Evolutionary conservation across 2,888 invertebrate species (phyloP), one percentile per base, ranked within the genome.

Genomic region (Andrena praecox): DNA sequence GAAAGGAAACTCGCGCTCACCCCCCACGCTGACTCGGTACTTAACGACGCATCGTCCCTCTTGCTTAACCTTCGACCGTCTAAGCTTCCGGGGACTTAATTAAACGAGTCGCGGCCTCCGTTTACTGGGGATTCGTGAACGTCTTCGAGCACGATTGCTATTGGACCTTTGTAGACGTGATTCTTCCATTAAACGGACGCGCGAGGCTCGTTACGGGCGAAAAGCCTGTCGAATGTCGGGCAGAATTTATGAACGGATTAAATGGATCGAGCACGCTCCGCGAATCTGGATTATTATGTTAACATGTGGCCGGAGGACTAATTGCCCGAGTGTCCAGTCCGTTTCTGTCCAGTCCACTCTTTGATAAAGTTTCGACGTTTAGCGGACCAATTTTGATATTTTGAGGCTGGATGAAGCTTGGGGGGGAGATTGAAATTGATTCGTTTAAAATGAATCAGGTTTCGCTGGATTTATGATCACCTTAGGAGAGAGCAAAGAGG

Each of bases 1-100:
- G 88, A 87, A 87, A 88, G 88, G 78, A 80, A 79, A 74, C 82
- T 78, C 69, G 71, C 74, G 48, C 70, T 77, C 67, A 27, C 71
- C 56, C 75, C 80, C 27, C 42, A 16, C 42, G 7, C 20, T 75
- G 76, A 68, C 76, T 81, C 64, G 29, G 70, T 63, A 78, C 68
- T 74, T 88, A 86, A 88, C 75, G 78, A 84, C 68, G 76, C 77
- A 50, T 82, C 88, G 84, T 86, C 33, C 67, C 80, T 77, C 80
- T 84, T 77, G 80, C 76, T 75, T 83, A 78, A 80, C 83, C 72
- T 75, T 84, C 68, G 60, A 59, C 72, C 77, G 66, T 66, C 82
- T 73, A 63, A 88, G 77, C 74, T 64, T 48, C 31, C 60, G 59
- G 62, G 59, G 72, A 87, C 78, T 87, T 82, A 87, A 88, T 87